Evolutionary conservation across 2,797 vertebrate species (phyloP).

Genomic region (Sebastes vulpes): DNA sequence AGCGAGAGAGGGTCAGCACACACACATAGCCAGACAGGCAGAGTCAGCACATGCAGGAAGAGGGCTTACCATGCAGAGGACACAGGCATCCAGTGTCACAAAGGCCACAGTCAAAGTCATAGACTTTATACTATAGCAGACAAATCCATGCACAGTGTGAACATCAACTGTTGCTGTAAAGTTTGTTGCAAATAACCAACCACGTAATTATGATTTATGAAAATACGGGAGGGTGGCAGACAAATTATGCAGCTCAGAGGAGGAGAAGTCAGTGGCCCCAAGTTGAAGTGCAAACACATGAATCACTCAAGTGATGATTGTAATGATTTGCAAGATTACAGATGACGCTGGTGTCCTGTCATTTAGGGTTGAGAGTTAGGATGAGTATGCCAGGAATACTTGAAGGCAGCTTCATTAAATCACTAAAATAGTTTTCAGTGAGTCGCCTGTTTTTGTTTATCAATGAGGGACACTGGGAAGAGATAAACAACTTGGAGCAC

Average conservation of each 20-base stretch:
- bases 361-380: slow-evolving; percentile 51
- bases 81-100: slow-evolving; percentile 39
- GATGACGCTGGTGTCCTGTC: slow-evolving; percentile 53
- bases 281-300: slow-evolving; percentile 46
- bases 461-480: slow-evolving; percentile 13
- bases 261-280: slow-evolving; percentile 22
- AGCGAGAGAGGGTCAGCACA: slow-evolving; percentile 33
- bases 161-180: not conserved
- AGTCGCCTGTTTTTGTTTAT: slow-evolving; percentile 46
- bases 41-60: slow-evolving; percentile 59
- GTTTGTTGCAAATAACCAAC: slow-evolving; percentile 4
- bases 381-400: slow-evolving; percentile 34
- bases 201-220: not conserved
- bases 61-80: slow-evolving; percentile 39
- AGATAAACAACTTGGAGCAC: slow-evolving; percentile 25
- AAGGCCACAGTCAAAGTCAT: slow-evolving; percentile 62
- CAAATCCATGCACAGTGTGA: not conserved
- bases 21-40: slow-evolving; percentile 57
- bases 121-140: slow-evolving; percentile 10
- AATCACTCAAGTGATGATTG: slow-evolving; percentile 53
- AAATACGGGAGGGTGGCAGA: not conserved
- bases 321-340: slow-evolving; percentile 53
- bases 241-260: slow-evolving; percentile 22
- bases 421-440: not conserved
- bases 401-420: slow-evolving; percentile 34